Base-by-base conservation (phyloP, 2,113 vertebrate species). In the Patagioenas fasciata region DNA sequence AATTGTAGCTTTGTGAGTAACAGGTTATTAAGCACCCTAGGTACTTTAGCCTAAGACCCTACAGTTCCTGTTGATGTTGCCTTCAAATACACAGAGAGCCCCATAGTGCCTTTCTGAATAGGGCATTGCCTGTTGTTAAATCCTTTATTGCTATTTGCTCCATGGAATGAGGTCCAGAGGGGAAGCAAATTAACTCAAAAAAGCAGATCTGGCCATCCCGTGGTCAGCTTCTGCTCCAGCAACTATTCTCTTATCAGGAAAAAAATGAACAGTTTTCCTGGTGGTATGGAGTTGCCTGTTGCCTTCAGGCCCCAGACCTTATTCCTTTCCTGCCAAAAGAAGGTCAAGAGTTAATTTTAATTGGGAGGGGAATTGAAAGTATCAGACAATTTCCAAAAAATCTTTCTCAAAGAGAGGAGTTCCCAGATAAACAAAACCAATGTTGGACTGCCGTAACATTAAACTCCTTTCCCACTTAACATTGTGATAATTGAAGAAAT, bases 161-260 rank as follows among this genome's bases (percentile, higher is more conserved):
- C 92, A 91, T 92, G 90, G 82, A 89, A 85, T 58, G 61, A 94
- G 44, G 72, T 90, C 77, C 11, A 10, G 61, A 73, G 51, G 47
- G 38, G 67, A 86, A 85, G 61, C 72, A 61, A 28, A 92, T 94
- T 94, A 93, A 93, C 89, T 93, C 21, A 2, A 54, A 90, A 86
- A 66, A 95, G 73, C 61, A 89, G 67, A 64, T 85, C 85, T 81
- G 71, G 77, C 70, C 87, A 28, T 75, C 74, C 84, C 74, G 94
- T 58, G 86, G 77, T 92, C 95, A 92, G 91, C 84, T 91, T 47
- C 79, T 96, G 88, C 93, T 92, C 40, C 87, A 93, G 79, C 85
- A 97, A 89, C 64, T 95, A 70, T 95, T 97, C 60, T 91, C 38
- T 97, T 94, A 92, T 94, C 83, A 85, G 42, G 54, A 34, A 64